Percentiles rank a stretch among this genome's conserved stretches.
These are phyloP conservation scores for Petrophora chlorosata DNA, from an alignment of 2,888 invertebrate species.

Conservation along the genomic window DNA sequence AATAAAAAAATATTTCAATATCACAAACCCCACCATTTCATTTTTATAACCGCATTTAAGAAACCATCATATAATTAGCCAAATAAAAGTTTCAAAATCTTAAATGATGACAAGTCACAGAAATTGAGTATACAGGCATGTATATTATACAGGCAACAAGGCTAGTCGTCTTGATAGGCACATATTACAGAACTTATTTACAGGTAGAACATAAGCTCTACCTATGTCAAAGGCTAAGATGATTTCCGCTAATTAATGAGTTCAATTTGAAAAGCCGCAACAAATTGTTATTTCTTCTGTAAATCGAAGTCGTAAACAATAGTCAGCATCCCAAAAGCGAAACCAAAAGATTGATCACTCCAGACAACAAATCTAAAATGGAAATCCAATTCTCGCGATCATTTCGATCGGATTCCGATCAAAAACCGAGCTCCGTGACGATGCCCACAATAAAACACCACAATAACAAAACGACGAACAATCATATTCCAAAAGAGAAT, in stretches of 20 bases:
- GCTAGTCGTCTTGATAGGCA: no score
- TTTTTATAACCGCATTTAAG: no score
- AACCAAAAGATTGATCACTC: constrained; percentile 71
- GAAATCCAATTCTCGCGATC: constrained; percentile 82
- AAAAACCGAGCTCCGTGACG: constrained; percentile 80
- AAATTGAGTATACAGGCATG: no score
- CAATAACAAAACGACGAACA: constrained; percentile 81
- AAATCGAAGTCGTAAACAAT: constrained; percentile 40
- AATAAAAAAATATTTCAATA: constrained; percentile 69
- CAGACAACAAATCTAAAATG: constrained; percentile 73
- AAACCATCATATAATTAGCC: no score
- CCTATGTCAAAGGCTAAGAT: no score
- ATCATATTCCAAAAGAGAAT: constrained; percentile 82
- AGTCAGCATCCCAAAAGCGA: constrained; percentile 34
- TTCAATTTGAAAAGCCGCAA: constrained; percentile 19
- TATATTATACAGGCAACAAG: no score
- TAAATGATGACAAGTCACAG: no score
- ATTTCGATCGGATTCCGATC: constrained; percentile 78
- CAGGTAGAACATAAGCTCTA: no score
- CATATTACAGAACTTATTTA: no score
- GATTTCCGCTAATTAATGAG: not conserved
- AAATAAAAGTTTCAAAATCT: no score
- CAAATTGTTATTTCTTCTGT: constrained; percentile 40
- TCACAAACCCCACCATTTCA: no score
- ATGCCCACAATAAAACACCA: constrained; percentile 78